Evolutionary conservation across 1,140 invertebrate genomes (phyloP).

Genomic region (Eubasilissa regina): DNA sequence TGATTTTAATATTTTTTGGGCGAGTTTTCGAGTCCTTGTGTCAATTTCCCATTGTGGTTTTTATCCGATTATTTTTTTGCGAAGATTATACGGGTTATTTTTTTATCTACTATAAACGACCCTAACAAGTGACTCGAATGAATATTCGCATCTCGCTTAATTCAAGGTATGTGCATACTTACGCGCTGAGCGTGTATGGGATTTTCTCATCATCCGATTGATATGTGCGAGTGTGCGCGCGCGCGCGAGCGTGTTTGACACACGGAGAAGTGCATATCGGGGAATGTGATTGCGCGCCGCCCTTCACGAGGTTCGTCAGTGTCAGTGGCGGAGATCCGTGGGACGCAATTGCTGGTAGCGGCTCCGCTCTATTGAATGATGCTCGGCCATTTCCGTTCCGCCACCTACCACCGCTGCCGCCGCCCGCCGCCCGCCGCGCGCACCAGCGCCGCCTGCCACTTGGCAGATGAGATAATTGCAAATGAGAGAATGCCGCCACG

Average conservation of each 20-base stretch:
- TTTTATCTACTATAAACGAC: too few relatives aligned
- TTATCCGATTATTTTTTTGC: too few relatives aligned
- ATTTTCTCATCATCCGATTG: too few relatives aligned
- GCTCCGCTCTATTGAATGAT: slow-evolving; percentile 37
- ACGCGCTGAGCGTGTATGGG: too few relatives aligned
- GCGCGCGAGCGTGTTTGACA: neutral
- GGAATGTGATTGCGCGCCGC: slow-evolving; percentile 13
- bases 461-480: neutral
- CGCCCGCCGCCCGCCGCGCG: neutral
- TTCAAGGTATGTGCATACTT: too few relatives aligned
- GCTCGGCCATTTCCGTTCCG: slow-evolving; percentile 32
- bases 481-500: neutral
- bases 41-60: too few relatives aligned
- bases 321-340: neutral
- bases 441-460: neutral
- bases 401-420: neutral
- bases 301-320: too few relatives aligned
- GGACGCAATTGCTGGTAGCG: neutral
- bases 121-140: too few relatives aligned
- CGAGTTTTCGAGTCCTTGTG: too few relatives aligned
- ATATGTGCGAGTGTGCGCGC: neutral
- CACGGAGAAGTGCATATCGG: neutral
- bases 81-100: too few relatives aligned
- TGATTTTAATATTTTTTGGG: too few relatives aligned
- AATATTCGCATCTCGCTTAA: too few relatives aligned